These are phyloP conservation scores for Ceyx erithaca DNA, from an alignment of 2,797 vertebrate genomes.

Conservation along the genomic window DNA sequence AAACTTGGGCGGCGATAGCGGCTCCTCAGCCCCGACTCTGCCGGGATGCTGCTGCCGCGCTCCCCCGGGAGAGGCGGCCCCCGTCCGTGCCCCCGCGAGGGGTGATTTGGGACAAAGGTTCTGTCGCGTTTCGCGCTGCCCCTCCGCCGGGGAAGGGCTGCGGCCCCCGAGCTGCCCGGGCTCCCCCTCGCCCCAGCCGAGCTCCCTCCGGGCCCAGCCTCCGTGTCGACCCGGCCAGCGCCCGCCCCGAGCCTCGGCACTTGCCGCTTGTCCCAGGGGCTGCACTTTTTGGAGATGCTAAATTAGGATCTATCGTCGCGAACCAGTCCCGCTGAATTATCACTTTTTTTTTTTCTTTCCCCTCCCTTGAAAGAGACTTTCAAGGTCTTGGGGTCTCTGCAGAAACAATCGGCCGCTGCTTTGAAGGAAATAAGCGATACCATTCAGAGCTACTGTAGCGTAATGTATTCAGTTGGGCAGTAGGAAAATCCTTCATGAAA, in stretches of 20 bases:
- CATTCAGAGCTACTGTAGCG: neutral
- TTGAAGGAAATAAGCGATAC: neutral
- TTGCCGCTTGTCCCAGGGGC: neutral
- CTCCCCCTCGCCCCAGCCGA: neutral
- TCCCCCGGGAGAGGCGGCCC: neutral
- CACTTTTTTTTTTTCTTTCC: neutral
- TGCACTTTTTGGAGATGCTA: neutral
- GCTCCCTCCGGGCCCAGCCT: neutral
- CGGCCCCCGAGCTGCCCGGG: neutral
- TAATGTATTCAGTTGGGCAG: neutral
- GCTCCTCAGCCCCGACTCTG: neutral
- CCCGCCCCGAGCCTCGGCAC: neutral
- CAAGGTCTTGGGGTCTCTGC: neutral
- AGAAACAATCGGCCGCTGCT: neutral
- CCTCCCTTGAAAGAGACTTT: neutral
- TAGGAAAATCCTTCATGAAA: constrained; percentile 8
- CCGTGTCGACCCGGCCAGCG: neutral
- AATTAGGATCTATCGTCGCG: neutral
- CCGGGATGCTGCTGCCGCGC: neutral
- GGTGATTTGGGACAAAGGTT: neutral
- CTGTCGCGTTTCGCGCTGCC: neutral
- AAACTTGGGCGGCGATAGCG: neutral
- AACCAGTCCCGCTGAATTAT: neutral
- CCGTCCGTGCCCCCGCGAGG: neutral
- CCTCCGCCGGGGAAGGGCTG: neutral